These are phyloP conservation scores for Lepus townsendii DNA, from an alignment of 2,797 vertebrate species.

Conservation along the genomic window DNA sequence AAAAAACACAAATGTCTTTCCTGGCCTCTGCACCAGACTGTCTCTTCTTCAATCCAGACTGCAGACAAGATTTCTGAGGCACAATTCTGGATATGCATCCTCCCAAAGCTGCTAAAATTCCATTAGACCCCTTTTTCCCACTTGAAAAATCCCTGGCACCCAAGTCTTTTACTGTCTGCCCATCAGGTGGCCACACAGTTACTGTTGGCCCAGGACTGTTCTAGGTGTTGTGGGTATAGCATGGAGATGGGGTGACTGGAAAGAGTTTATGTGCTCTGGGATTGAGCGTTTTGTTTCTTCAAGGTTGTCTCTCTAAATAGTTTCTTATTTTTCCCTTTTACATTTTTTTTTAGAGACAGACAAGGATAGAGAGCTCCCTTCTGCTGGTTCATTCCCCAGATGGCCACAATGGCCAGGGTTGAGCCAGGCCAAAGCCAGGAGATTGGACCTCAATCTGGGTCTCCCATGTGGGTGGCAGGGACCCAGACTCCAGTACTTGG, in stretches of 20 bases:
- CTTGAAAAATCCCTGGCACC: background rate
- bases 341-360: too few relatives aligned
- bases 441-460: too few relatives aligned
- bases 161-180: background rate
- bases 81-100: background rate
- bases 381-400: too few relatives aligned
- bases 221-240: background rate
- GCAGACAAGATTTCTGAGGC: background rate
- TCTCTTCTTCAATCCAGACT: background rate
- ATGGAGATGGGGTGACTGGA: fast-evolving
- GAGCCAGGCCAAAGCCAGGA: too few relatives aligned
- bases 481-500: too few relatives aligned
- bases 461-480: too few relatives aligned
- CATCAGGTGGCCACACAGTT: background rate
- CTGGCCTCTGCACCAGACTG: background rate
- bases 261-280: background rate
- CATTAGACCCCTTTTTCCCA: background rate
- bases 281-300: too few relatives aligned
- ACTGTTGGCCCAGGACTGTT: too few relatives aligned
- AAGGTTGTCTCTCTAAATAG: too few relatives aligned
- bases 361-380: too few relatives aligned
- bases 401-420: too few relatives aligned
- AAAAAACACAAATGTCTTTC: background rate
- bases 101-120: background rate
- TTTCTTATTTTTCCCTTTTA: too few relatives aligned